phyloP scores from a whole-genome alignment of 1,140 invertebrate genomes.

The Phymastichus coffea region DNA sequence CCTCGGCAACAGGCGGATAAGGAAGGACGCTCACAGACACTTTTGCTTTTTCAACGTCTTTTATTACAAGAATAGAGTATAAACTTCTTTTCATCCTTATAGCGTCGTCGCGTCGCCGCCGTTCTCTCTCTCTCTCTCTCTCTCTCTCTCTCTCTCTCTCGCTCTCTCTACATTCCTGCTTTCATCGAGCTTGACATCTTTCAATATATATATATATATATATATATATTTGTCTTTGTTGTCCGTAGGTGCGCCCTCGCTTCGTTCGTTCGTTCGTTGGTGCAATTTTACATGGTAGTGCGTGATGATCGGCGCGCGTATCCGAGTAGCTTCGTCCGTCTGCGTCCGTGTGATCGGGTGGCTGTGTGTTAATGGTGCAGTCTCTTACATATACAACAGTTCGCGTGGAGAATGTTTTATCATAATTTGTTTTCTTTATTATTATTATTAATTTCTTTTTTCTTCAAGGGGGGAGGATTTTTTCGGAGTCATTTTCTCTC shows the following conservation, averaged over 20 bases:
- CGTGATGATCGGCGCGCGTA: slow-evolving; percentile 29
- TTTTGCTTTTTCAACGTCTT: slow-evolving; percentile 41
- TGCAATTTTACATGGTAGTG: slow-evolving; percentile 38
- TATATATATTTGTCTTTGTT: slow-evolving; percentile 1
- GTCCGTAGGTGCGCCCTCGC: no score
- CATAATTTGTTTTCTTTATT: slow-evolving; percentile 38
- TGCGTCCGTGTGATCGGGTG: no score
- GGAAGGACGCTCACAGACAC: background rate
- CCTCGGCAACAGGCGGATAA: background rate
- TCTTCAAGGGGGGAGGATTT: background rate
- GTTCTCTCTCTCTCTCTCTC: background rate
- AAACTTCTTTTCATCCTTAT: slow-evolving; percentile 38
- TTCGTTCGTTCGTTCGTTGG: slow-evolving; percentile 30
- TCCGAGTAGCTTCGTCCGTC: no score
- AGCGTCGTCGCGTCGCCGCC: slow-evolving; percentile 30
- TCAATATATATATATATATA: slow-evolving; percentile 1
- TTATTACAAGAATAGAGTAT: slow-evolving; percentile 60
- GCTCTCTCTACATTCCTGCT: background rate
- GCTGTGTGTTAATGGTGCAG: no score
- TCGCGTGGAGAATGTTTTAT: no score
- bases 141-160: background rate
- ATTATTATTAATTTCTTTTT: slow-evolving; percentile 21
- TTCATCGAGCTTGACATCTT: no score
- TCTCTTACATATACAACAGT: no score
- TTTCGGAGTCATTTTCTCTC: background rate